phyloP scores from a whole-genome alignment of 2,113 vertebrate species.

The Poeciliopsis occidentalis region DNA sequence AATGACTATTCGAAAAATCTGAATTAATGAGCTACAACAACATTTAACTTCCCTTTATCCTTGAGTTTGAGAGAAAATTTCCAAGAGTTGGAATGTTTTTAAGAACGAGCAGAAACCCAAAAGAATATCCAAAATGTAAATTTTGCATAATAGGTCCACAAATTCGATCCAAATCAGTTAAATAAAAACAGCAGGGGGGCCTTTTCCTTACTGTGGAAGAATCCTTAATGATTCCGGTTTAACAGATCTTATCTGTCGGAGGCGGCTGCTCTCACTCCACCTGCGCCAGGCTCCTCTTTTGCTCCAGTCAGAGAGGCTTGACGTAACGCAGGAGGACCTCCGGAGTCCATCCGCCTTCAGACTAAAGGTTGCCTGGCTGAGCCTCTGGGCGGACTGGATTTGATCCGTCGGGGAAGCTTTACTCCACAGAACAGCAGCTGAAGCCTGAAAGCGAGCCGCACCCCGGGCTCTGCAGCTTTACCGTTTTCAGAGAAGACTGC shows the following conservation, averaged over 20 bases:
- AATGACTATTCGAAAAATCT: too few relatives aligned
- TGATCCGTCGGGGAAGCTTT: slow-evolving; percentile 13
- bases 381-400: not conserved
- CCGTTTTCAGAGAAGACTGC: slow-evolving; percentile 20
- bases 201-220: not conserved
- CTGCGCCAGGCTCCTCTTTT: not conserved
- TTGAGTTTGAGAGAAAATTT: too few relatives aligned
- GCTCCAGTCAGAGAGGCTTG: slow-evolving; percentile 4
- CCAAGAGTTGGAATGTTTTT: too few relatives aligned
- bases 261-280: not conserved
- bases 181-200: not conserved
- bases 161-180: not conserved
- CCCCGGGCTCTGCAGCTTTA: slow-evolving; percentile 14
- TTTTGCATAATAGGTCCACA: not conserved
- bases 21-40: too few relatives aligned
- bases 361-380: slow-evolving; percentile 13
- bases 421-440: slow-evolving; percentile 7
- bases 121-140: too few relatives aligned
- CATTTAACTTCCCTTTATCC: too few relatives aligned
- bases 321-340: slow-evolving; percentile 6
- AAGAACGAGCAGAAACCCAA: too few relatives aligned
- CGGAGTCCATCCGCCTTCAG: slow-evolving; percentile 5
- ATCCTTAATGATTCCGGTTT: not conserved
- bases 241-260: not conserved
- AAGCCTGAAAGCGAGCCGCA: slow-evolving; percentile 24